Percentiles rank a stretch among this genome's conserved stretches.
Evolutionary conservation across 2,797 vertebrate species (phyloP).

Genomic region (Acipenser ruthenus): DNA sequence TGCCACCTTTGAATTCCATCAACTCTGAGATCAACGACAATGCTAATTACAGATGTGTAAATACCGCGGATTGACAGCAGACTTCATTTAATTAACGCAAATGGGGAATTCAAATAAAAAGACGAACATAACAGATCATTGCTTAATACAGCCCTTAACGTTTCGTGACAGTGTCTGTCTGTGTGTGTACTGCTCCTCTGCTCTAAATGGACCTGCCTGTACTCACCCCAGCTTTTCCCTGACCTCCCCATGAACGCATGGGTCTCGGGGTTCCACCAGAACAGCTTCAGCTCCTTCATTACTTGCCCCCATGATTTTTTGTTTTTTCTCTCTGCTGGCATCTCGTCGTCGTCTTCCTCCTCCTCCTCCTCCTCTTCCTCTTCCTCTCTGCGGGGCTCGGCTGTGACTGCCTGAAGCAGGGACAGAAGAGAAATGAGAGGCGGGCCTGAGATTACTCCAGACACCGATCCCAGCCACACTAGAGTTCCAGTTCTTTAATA

Average conservation of each 20-base stretch:
- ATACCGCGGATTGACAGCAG: too few relatives aligned
- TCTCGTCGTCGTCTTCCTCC: slow-evolving; percentile 63
- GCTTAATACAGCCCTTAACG: too few relatives aligned
- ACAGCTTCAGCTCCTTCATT: slow-evolving; percentile 70
- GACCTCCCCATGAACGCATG: slow-evolving; percentile 88
- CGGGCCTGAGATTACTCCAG: slow-evolving; percentile 40
- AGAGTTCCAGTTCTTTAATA: too few relatives aligned
- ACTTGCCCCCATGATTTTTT: slow-evolving; percentile 72
- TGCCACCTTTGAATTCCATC: too few relatives aligned
- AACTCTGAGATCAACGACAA: too few relatives aligned
- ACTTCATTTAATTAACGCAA: too few relatives aligned
- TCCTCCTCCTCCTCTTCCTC: slow-evolving; percentile 62
- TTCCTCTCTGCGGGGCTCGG: slow-evolving; percentile 52
- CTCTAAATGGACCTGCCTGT: slow-evolving; percentile 10
- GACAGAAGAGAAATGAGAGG: slow-evolving; percentile 34
- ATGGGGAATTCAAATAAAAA: too few relatives aligned
- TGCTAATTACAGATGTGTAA: too few relatives aligned
- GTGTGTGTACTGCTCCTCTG: too few relatives aligned
- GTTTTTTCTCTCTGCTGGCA: slow-evolving; percentile 48
- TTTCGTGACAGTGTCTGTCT: too few relatives aligned
- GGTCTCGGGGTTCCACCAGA: slow-evolving; percentile 91
- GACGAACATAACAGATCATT: too few relatives aligned
- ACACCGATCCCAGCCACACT: slow-evolving; percentile 35
- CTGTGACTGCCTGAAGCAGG: slow-evolving; percentile 52
- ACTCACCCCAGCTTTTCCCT: slow-evolving; percentile 93